Evolutionary conservation across 2,888 invertebrate genomes (phyloP).

Genomic region (Julus scanicus): DNA sequence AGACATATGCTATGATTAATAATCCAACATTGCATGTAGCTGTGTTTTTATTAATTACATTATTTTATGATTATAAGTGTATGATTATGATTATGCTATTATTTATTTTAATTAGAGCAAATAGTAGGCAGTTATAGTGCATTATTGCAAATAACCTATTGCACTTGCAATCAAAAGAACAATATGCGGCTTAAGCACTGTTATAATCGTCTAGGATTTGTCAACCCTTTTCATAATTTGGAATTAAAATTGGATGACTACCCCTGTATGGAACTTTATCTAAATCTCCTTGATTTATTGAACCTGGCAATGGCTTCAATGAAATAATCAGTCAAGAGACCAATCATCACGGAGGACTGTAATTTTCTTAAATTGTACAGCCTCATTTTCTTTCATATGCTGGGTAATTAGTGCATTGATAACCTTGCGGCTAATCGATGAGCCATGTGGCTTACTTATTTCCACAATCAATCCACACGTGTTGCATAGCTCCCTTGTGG

Average conservation of each 20-base stretch:
- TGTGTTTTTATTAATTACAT: too few species aligned
- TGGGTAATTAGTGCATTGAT: neutral
- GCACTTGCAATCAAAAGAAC: too few species aligned
- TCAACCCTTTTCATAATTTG: neutral
- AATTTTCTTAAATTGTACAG: neutral
- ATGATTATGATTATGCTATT: too few species aligned
- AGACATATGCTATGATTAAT: too few species aligned
- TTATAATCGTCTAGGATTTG: neutral
- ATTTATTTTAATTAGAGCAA: too few species aligned
- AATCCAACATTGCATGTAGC: too few species aligned
- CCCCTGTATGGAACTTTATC: neutral
- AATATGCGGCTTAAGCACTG: neutral
- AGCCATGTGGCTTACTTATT: conserved; percentile 14
- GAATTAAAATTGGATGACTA: neutral
- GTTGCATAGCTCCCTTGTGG: neutral
- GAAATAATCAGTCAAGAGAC: conserved; percentile 5
- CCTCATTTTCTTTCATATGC: neutral
- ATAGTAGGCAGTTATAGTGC: too few species aligned
- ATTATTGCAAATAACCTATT: too few species aligned
- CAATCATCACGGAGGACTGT: neutral
- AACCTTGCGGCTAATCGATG: neutral
- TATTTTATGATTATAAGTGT: too few species aligned
- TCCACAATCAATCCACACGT: neutral
- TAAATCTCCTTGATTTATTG: neutral
- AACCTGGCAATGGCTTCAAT: neutral